These are phyloP conservation scores for Crepidodera aurea DNA, from an alignment of 2,888 invertebrate species.

Conservation along the genomic window DNA sequence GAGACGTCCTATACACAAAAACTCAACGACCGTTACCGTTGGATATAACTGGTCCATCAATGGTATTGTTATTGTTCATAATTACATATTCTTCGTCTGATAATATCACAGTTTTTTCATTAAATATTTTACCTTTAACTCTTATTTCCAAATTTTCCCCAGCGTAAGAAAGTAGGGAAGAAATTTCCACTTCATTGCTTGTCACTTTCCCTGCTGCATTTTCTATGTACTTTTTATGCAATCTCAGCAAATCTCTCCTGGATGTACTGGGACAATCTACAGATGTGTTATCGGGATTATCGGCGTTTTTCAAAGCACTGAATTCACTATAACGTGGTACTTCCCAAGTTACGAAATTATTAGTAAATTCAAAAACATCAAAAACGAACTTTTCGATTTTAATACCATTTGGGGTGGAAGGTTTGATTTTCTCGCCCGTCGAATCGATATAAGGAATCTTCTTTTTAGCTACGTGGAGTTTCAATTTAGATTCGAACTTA, in stretches of 20 bases:
- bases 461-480: constrained; percentile 95
- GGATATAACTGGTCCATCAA: constrained; percentile 5
- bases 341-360: constrained; percentile 92
- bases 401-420: constrained; percentile 90
- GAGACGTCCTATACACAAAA: neutral
- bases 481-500: constrained; percentile 77
- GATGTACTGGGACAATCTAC: constrained; percentile 94
- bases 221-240: constrained; percentile 82
- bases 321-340: constrained; percentile 92
- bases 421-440: constrained; percentile 75
- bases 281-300: constrained; percentile 73
- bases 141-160: constrained; percentile 80
- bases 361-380: constrained; percentile 95
- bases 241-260: constrained; percentile 74
- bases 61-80: constrained; percentile 33
- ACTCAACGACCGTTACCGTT: neutral
- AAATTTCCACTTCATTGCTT: constrained; percentile 82
- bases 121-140: constrained; percentile 48
- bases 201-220: constrained; percentile 82
- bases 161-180: constrained; percentile 87
- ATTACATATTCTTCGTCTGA: constrained; percentile 45
- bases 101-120: constrained; percentile 42
- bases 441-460: constrained; percentile 89
- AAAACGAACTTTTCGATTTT: constrained; percentile 99
- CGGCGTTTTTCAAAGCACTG: constrained; percentile 95